Percentiles rank a stretch among this genome's conserved stretches.
These are phyloP conservation scores for Epizoanthus rinbou DNA, from an alignment of 92 coral and sea anemone species.

Conservation along the genomic window DNA sequence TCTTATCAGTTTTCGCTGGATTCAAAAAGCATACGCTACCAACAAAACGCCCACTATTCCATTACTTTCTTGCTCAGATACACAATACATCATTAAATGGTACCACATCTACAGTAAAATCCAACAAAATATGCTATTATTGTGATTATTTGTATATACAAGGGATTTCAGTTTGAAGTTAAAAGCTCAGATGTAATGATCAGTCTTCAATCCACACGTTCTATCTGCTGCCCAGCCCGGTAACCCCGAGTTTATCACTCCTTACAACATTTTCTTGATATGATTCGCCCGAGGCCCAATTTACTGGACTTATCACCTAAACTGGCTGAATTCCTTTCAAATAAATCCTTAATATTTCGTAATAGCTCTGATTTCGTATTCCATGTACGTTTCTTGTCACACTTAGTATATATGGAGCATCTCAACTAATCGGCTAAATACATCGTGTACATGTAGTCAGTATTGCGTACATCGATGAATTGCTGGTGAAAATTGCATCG, in stretches of 20 bases:
- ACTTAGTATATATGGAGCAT: background rate
- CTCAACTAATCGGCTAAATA: background rate
- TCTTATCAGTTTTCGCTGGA: too few relatives aligned
- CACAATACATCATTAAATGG: too few relatives aligned
- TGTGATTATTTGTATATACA: too few relatives aligned
- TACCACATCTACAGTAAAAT: too few relatives aligned
- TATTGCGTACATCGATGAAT: background rate
- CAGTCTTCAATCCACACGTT: slow-evolving; percentile 18
- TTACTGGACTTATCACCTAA: background rate
- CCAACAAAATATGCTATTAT: too few relatives aligned
- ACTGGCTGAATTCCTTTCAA: background rate
- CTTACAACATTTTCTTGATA: background rate
- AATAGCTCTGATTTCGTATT: background rate
- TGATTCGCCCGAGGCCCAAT: background rate
- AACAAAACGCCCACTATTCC: too few relatives aligned
- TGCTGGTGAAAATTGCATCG: background rate
- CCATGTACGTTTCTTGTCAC: background rate
- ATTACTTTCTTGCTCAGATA: too few relatives aligned
- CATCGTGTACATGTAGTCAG: background rate
- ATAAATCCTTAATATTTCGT: background rate
- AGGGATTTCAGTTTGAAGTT: too few relatives aligned
- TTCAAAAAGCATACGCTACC: too few relatives aligned
- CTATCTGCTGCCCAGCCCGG: background rate
- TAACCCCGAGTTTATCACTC: slow-evolving; percentile 26
- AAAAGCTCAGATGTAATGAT: too few relatives aligned